A percentile compares a stretch with the other conserved stretches of the same genome.
phyloP scores from a whole-genome alignment of 2,888 invertebrate species.

The Oligia latruncula region DNA sequence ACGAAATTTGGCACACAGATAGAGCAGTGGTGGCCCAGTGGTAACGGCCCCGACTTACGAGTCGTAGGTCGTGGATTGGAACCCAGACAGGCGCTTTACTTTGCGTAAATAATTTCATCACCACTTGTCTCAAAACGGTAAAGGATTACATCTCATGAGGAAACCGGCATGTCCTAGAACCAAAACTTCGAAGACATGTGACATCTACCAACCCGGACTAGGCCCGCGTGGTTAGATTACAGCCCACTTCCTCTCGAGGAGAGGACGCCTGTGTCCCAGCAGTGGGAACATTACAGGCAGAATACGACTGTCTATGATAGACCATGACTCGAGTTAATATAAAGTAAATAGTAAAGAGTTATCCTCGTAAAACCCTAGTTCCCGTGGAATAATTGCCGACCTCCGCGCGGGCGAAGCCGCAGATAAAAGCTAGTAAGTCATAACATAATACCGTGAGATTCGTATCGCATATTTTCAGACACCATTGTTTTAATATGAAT shows the following conservation, averaged over 20 bases:
- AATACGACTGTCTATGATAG: background rate
- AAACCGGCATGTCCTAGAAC: background rate
- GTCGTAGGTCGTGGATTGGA: background rate
- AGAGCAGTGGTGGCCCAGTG: background rate
- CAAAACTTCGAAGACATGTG: background rate
- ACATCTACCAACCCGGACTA: background rate
- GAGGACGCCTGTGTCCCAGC: background rate
- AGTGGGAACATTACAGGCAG: no score
- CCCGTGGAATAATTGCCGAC: background rate
- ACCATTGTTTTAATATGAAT: constrained; percentile 66
- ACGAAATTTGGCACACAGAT: background rate
- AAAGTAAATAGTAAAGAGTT: no score
- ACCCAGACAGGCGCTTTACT: background rate
- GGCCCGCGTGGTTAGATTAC: background rate
- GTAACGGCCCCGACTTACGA: background rate
- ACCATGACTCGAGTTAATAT: background rate
- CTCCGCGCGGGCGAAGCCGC: background rate
- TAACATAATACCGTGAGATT: constrained; percentile 50
- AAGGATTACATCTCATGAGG: background rate
- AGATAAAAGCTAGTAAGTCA: background rate
- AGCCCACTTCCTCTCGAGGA: background rate
- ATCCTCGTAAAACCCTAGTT: background rate
- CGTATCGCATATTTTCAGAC: constrained; percentile 60
- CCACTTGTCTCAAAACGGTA: background rate
- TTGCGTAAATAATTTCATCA: background rate